Evolutionary conservation across 2,797 vertebrate genomes (phyloP), one percentile per base, ranked within the genome.

Genomic region (Leptodactylus fallax): DNA sequence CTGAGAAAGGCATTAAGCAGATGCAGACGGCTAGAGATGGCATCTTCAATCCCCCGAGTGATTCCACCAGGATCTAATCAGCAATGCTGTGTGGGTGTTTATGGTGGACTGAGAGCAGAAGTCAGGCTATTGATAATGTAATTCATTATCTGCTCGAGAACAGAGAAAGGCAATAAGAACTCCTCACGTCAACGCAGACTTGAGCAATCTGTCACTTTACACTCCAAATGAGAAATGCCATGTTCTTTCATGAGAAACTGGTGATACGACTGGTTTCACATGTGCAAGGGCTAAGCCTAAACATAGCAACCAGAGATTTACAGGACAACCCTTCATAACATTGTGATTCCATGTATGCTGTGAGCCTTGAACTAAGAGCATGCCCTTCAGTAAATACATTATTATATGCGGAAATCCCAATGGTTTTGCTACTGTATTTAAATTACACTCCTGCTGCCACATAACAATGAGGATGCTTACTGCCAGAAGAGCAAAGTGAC

Each of bases 61-160:
- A 80, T 60, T 69, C 65, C 16, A 17, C 61, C 51, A 23, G 56
- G 74, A 88, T 72, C 23, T 72, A 25, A 53, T 88, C 74, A 53
- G 87, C 63, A 85, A 25, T 83, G 47, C 60, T 83, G 51, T 55
- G 83, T 86, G 79, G 49, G 87, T 86, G 83, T 86, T 77, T 69
- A 77, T 65, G 27, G 36, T 81, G 61, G 78, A 76, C 69, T 11
- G 21, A 23, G 69, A 56, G 60, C 45, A 56, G 53, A 58, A 88
- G 83, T 74, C 56, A 76, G 78, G 49, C 25, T 63, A 21, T 55
- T 51, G 69, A 85, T 72, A 80, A 80, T 67, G 56, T 47, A 36
- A 82, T 89, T 86, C 79, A 85, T 89, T 89, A 89, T 85, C 78
- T 81, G 69, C 36, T 76, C n/a, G 49, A 78, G 79, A 82, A 61